Base-by-base conservation (phyloP, 1,140 invertebrate species). In the Mamestra configurata region DNA sequence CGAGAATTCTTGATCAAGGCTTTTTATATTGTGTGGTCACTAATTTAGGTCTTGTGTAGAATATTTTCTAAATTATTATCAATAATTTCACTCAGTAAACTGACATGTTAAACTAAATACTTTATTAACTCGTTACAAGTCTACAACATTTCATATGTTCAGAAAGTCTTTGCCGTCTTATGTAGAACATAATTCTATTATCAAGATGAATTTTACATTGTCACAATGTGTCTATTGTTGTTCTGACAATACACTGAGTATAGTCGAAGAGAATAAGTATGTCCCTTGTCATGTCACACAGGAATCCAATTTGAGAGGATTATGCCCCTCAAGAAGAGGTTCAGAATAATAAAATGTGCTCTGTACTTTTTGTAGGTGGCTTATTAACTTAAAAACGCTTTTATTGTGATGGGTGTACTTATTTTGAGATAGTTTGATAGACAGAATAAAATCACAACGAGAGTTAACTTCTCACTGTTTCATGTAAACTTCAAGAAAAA, bases 301-400 rank as follows among this genome's bases (percentile, higher is more conserved):
- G 84, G 80, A 88, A 85, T 86, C 81, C 85, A 87, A 89, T 88
- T 85, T 86, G 82, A 77, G 84, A 77, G 82, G 82, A 86, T 89
- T 84, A 85, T 72, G 79, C 49, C 57, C 15, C 59, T 82, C 84
- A 86, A 88, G 84, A 82, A 84, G 87, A 86, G 83, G 87, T 89
- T 86, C 75, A 81, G 61, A 80, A 80, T 57, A 49, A 80, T 75
- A 55, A 80, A 68, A 51, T 49, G 66, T 18, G 5, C 24, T 49
- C 40, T 27, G 0, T 27, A 49, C 46, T 70, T 70, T 49, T 43
- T 70, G 11, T 11, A 49, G 13, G 24, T 49, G n/a, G 22, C 15
- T 70, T 51, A 49, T 49, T 49, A 46, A 40, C 10, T 18, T 43
- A 46, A 49, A 18, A 40, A 18, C 8, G 13, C n/a, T 20, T 64